A percentile compares a stretch with the other conserved stretches of the same genome.
These are phyloP conservation scores for Drosophila busckii DNA, from an alignment of 1,140 invertebrate species.

Conservation along the genomic window DNA sequence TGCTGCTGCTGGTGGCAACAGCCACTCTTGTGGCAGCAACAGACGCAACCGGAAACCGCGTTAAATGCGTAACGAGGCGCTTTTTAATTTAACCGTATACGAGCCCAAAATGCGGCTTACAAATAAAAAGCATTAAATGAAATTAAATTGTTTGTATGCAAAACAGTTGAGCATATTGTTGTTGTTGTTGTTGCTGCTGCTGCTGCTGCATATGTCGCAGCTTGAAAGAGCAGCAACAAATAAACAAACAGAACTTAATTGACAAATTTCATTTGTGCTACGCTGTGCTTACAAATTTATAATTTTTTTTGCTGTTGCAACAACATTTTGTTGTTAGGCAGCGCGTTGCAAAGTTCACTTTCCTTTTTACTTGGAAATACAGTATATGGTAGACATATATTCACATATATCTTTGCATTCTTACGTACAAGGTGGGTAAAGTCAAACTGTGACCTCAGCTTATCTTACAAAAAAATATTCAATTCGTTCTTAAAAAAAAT, in stretches of 20 bases:
- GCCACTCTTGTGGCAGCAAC: slow-evolving; percentile 1
- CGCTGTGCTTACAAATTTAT: slow-evolving; percentile 11
- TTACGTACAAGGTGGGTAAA: no score
- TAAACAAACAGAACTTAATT: slow-evolving; percentile 40
- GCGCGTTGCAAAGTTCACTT: slow-evolving; percentile 28
- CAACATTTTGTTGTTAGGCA: slow-evolving; percentile 25
- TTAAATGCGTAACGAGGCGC: slow-evolving; percentile 73
- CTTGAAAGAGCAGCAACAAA: slow-evolving; percentile 1
- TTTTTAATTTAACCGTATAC: slow-evolving; percentile 60
- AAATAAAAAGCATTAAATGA: slow-evolving; percentile 59
- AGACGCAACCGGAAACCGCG: slow-evolving; percentile 60
- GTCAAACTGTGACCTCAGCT: no score
- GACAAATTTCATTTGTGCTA: slow-evolving; percentile 28
- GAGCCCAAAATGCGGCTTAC: not conserved
- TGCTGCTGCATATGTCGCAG: slow-evolving; percentile 25
- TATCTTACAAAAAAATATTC: no score
- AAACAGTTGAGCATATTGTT: slow-evolving; percentile 43
- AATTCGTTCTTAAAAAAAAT: no score
- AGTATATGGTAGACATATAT: slow-evolving; percentile 19
- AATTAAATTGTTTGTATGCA: slow-evolving; percentile 69
- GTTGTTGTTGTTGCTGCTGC: slow-evolving; percentile 46
- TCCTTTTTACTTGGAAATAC: not conserved
- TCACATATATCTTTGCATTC: no score
- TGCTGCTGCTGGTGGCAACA: not conserved
- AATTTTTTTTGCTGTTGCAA: slow-evolving; percentile 19